Evolutionary conservation across 2,888 invertebrate genomes (phyloP).

Genomic region (Trichopoda pennipes): DNA sequence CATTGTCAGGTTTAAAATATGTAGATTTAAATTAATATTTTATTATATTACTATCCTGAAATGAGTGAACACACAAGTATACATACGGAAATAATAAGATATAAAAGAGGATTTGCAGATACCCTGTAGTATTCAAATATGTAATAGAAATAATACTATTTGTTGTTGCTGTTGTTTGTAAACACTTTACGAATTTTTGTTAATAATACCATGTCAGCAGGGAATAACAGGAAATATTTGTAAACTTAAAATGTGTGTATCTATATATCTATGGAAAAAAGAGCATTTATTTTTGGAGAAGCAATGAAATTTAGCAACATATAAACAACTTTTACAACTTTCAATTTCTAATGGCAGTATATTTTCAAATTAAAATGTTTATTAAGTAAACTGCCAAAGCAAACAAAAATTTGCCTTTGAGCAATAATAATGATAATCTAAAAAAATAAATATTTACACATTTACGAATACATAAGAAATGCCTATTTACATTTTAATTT

Average conservation of each 20-base stretch:
- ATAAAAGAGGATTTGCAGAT: not conserved
- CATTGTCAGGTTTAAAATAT: conserved; percentile 21
- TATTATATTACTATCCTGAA: not conserved
- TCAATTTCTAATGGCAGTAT: conserved; percentile 9
- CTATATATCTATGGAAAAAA: conserved; percentile 1
- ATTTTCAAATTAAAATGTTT: conserved; percentile 40
- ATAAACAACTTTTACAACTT: not conserved
- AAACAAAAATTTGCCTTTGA: conserved; percentile 42
- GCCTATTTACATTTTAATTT: no score
- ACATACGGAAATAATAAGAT: not conserved
- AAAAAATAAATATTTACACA: not conserved
- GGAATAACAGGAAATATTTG: conserved; percentile 40
- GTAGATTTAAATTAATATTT: no score
- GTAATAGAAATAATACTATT: not conserved
- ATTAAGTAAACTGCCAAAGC: conserved; percentile 51
- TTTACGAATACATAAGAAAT: not conserved
- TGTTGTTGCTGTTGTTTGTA: not conserved
- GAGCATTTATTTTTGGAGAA: not conserved
- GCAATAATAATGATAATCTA: conserved; percentile 2
- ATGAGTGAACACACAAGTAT: not conserved
- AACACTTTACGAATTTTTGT: conserved; percentile 16
- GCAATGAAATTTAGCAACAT: not conserved
- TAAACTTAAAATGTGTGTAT: conserved; percentile 60
- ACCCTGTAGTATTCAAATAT: not conserved
- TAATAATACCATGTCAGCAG: conserved; percentile 35